Base-by-base conservation (phyloP, 2,888 invertebrate species). In the Diabrotica balteata region DNA sequence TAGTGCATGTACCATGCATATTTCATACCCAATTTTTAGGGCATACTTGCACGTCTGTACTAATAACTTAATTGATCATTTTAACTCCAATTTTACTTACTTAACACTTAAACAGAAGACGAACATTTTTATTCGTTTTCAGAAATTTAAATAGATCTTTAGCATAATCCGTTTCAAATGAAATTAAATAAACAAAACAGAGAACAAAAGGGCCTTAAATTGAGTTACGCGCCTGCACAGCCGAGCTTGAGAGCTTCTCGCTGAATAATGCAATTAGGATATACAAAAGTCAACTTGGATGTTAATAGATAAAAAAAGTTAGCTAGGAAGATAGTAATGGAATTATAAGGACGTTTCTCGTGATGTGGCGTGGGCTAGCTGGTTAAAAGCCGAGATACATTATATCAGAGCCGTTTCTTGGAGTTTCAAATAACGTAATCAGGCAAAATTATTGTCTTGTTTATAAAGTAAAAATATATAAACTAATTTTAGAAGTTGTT, bases 301-400 rank as follows among this genome's bases (percentile, higher is more conserved):
- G 82, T 80, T 83, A 82, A 83, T 82, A 82, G 82, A 82, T 81
- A 82, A 82, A 83, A 82, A 77, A 80, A 32, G 81, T 79, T 76
- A 78, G 78, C 79, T 79, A 80, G 79, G 78, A 79, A 78, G 80
- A 80, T 80, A 81, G 80, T 82, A 82, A 81, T 81, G 79, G 80
- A 81, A 82, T 82, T 81, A 81, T 80, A 80, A 81, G 79, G 79
- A 78, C 77, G 74, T 62, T 58, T 77, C 72, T 69, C 73, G 77
- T 77, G 75, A 76, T 78, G 67, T 77, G 74, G 68, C 69, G 75
- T 72, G 73, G 71, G 66, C 32, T 32, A 71, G 76, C 73, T 53
- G 70, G 70, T 68, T 74, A 73, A 74, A 73, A 74, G 75, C 75
- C 71, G 55, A 71, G 71, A 32, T 32, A 32, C 32, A 32, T 32